Evolutionary conservation across 2,113 vertebrate genomes (phyloP), one percentile per base, ranked within the genome.

Genomic region (Porphyrio hochstetteri): DNA sequence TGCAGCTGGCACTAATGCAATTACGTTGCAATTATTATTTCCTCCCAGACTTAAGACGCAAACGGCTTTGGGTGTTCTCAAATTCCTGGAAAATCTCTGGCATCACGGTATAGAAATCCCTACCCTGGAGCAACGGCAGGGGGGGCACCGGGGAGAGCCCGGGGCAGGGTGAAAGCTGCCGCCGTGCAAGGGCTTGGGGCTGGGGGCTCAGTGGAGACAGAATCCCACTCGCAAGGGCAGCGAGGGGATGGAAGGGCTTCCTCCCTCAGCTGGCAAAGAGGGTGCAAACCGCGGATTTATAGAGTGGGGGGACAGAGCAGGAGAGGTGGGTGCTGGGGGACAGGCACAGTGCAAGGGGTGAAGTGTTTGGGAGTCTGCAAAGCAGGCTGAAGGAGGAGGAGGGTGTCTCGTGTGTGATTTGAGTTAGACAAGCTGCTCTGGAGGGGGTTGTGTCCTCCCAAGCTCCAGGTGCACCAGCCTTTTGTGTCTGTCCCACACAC

Each of bases 401-500:
- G 16, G 33, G 21, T 14, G n/a, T 40, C 29, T 53, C 10, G 3
- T 0, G 1, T 8, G n/a, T 16, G 42, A 20, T 1, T 14, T 50
- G 36, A 10, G 56, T 23, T 31, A 31, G 55, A 68, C 29, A 48
- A 38, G 25, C n/a, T 76, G 46, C 38, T 48, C 55, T 25, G 55
- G 63, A 48, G 71, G 24, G 4, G 12, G 20, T 5, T 21, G 36
- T 19, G 21, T 17, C 52, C 23, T 44, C 50, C 44, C 18, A 16
- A 68, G 72, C 36, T 31, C 42, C 64, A 9, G 27, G 27, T 36
- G n/a, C 46, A 5, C 13, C 25, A n/a, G 28, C 33, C 31, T 7
- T 36, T 36, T 1, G 0, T 4, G 33, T 16, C 38, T 29, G 46
- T 40, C 24, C 53, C 7, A 2, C 5, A 15, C 4, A 1, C 13